Base-by-base conservation (phyloP, 2,113 vertebrate genomes). In the Megalops atlanticus region DNA sequence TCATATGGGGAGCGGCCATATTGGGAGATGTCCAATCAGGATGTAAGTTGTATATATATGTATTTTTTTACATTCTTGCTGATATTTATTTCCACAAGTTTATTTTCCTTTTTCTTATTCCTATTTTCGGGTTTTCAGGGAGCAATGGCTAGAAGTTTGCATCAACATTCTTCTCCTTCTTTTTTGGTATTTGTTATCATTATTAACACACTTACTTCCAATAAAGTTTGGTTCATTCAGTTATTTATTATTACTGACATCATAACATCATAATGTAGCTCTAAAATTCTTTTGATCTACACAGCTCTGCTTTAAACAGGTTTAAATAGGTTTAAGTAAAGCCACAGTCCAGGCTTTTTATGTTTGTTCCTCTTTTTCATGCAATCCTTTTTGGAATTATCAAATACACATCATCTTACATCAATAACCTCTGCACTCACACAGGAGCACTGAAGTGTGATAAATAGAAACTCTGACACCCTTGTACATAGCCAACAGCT, bases 1-100 rank as follows among this genome's bases (percentile, higher is more conserved):
- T 98, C 97, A 64, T 98, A 97, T 0, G 97, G 97, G 77, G 97
- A 98, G 83, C 94, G 97, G 77, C 97, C 97, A 0, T 98, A 98
- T 33, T 98, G 97, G 97, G 97, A 98, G 90, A 98, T 98, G 97
- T 98, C 97, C 85, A 98, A 98, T 90, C 97, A 98, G 90, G 97
- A 98, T 82, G 97, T 98, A 92, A 97, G 97, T 96, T 79, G 38
- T 5, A 36, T 27, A n/a, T n/a, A n/a, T 52, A 0, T 49, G 41
- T 72, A 47, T 47, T 43, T 70, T 33, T 43, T 47, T 16, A 35
- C 24, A 12, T 47, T 43, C 3, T 8, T 69, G 12, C 31, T 31
- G 31, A 1, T 64, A 11, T 64, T 54, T 24, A 2, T 3, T 24
- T 54, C 24, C 16, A 21, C 24, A 54, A 64, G n/a, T 31, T 64